Base-by-base conservation (phyloP, 2,113 vertebrate species). In the Tauraco erythrolophus region DNA sequence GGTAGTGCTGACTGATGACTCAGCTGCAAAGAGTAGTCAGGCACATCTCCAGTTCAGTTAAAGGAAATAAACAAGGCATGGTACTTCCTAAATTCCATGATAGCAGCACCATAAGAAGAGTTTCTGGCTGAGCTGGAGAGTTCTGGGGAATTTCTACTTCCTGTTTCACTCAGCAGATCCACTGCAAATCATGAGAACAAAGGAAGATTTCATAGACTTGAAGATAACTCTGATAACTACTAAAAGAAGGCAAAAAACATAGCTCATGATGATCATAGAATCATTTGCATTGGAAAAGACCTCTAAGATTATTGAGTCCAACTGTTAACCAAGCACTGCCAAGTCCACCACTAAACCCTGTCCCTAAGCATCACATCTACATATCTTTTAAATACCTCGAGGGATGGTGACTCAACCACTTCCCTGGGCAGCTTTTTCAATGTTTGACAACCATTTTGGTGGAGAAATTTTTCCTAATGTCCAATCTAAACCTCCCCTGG, bases 191-290 rank as follows among this genome's bases (percentile, higher is more conserved):
- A 37, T 2, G 39, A 39, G 33, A 70, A 35, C 14, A 88, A 74
- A 88, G 16, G 43, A 68, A 43, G 9, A 6, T 61, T 90, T 88
- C 8, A 27, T 2, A 3, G 28, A 57, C 25, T 50, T 5, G 4
- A 88, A 92, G 37, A 71, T 16, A 79, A 71, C 28, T 37, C 39
- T 39, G 30, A 10, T 39, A 62, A 72, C 71, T 77, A 12, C 31
- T 90, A 60, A 94, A 95, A 58, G 64, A 75, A 81, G 35, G 28
- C 14, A 80, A 85, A 95, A 93, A 56, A 4, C 7, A 31, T 6
- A 68, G 21, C 3, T 53, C 18, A 6, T 6, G 5, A 13, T 75
- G 37, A 45, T 53, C 21, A 76, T 27, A 28, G 46, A 25, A 25
- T 43, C 41, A 43, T 43, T 43, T 43, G 14, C 12, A 43, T 43